Conservation (phyloP, 1,140 invertebrate genomes). For the Sinonovacula constricta region DNA sequence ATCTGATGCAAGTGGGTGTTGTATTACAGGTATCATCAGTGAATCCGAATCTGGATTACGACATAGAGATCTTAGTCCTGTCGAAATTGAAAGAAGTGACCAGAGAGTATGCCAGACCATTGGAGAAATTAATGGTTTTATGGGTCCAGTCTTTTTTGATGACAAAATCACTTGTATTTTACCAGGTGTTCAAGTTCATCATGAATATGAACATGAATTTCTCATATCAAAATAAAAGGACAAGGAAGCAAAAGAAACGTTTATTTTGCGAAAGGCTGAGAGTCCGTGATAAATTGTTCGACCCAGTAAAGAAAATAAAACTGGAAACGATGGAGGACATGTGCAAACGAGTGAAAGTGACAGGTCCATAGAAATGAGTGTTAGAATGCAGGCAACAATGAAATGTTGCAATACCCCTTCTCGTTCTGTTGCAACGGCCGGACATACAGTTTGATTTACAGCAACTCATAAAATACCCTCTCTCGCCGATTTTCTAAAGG, state of each 20-base stretch:
- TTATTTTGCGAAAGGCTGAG: constrained; percentile 48
- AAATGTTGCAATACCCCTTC: constrained; percentile 37
- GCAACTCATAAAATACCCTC: background rate
- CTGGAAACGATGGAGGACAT: constrained; percentile 50
- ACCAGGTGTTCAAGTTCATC: constrained; percentile 26
- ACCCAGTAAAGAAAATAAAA: constrained; percentile 44
- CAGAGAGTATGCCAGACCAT: constrained; percentile 21
- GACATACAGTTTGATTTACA: background rate
- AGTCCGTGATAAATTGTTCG: constrained; percentile 51
- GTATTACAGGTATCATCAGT: constrained; percentile 19
- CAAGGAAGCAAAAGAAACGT: background rate
- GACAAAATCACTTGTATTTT: constrained; percentile 34
- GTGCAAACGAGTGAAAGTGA: constrained; percentile 43
- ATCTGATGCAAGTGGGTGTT: constrained; percentile 17
- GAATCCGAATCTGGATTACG: constrained; percentile 32
- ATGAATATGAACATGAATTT: constrained; percentile 26
- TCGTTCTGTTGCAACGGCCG: constrained; percentile 23
- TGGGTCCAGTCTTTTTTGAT: constrained; percentile 45
- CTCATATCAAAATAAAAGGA: constrained; percentile 14
- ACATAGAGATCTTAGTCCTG: constrained; percentile 49
- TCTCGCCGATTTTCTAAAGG: background rate
- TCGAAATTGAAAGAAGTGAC: constrained; percentile 51
- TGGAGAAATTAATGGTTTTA: constrained; percentile 47
- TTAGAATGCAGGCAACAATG: constrained; percentile 38
- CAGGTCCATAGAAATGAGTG: background rate